These are phyloP conservation scores for Metalampra italica DNA, from an alignment of 2,888 invertebrate genomes.

Conservation along the genomic window DNA sequence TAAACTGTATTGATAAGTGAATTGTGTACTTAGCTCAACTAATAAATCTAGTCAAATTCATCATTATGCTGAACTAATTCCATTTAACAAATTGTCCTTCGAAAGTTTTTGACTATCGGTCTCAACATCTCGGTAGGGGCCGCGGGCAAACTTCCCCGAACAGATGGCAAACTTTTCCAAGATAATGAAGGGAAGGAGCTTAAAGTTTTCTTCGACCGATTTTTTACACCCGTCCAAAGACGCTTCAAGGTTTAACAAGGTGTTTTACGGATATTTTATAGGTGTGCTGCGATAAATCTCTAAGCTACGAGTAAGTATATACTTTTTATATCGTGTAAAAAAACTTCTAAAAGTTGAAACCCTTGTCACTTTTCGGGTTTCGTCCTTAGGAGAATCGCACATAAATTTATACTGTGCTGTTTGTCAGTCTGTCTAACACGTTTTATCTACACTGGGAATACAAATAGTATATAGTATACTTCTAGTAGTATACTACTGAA, in stretches of 20 bases:
- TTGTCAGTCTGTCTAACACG: not conserved
- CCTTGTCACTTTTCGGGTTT: not conserved
- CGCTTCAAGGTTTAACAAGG: slow-evolving; percentile 1
- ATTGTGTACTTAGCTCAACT: not conserved
- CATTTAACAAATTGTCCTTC: not conserved
- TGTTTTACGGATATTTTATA: not conserved
- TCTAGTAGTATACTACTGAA: too few relatives aligned
- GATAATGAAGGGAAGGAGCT: slow-evolving; percentile 25
- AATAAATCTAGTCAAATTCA: not conserved
- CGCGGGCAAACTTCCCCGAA: slow-evolving; percentile 16
- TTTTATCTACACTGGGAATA: too few relatives aligned
- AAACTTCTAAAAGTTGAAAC: not conserved
- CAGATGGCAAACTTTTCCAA: slow-evolving; percentile 21
- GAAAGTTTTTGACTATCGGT: not conserved
- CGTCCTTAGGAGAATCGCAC: not conserved
- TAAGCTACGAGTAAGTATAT: too few relatives aligned
- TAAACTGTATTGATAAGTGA: too few relatives aligned
- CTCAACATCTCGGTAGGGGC: slow-evolving; percentile 1
- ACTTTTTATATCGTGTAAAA: not conserved
- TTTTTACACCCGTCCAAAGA: slow-evolving; percentile 1
- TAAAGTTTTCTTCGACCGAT: slow-evolving; percentile 7
- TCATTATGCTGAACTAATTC: not conserved
- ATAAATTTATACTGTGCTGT: not conserved
- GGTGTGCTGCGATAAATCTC: not conserved
- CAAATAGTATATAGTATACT: not conserved